Base-by-base conservation (phyloP, 1,140 invertebrate genomes). In the Mycetomoellerius zeteki region DNA sequence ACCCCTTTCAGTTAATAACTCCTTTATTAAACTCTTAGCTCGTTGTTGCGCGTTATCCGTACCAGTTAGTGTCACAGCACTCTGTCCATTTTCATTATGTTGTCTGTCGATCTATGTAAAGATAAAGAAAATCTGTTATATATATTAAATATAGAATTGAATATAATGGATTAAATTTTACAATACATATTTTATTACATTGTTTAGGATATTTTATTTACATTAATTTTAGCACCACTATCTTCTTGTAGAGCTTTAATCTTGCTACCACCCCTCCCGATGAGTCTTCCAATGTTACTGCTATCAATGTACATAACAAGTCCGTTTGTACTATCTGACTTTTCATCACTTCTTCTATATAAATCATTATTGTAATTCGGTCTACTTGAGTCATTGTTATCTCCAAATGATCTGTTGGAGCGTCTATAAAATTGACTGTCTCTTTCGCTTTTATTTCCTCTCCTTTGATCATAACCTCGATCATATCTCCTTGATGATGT, bases 231-330 rank as follows among this genome's bases (percentile, higher is more conserved):
- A 33, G 96, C 96, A 3, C 96, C 96, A 91, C 96, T 97, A 62
- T 96, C 93, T n/a, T 96, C 95, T 94, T 98, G 95, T 0, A 98
- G 91, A 89, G 98, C 97, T 90, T 96, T 96, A n/a, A 98, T 98
- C 93, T 97, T 98, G 2, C 94, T 96, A 1, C 98, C 98, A 54
- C 97, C 97, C 94, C 96, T 97, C 0, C 98, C 98, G 72, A 96
- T 96, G 10, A 96, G 84, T 90, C 90, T 95, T 6, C 96, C 96
- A 56, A 96, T 89, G 88, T 93, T 93, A 5, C 47, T 64, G 2
- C 89, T 88, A 4, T 93, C 88, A 7, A 96, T 64, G 0, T 90
- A 56, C 14, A 90, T 73, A 27, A 86, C 5, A 52, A 86, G n/a
- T 14, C 64, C 58, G 0, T 71, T 43, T 16, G 21, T 24, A 5